phyloP scores from a whole-genome alignment of 1,140 invertebrate species.

The Zaprionus nigranus region DNA sequence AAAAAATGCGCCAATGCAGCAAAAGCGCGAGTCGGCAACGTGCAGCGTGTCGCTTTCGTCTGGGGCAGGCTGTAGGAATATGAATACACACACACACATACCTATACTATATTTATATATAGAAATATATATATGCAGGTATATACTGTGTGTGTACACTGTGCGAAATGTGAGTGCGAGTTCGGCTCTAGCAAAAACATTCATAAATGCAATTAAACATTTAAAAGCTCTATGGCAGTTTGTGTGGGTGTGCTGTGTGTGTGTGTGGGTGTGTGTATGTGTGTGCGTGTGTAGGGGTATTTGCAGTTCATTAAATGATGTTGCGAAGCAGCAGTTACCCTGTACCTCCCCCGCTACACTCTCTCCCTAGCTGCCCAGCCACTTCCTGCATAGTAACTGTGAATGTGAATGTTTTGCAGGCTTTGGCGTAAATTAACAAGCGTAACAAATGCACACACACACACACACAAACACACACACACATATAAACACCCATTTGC shows the following conservation, averaged over 20 bases:
- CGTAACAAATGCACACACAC: constrained; percentile 48
- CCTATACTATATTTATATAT: constrained; percentile 7
- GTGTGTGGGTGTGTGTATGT: constrained; percentile 1
- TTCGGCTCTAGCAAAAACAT: constrained; percentile 10
- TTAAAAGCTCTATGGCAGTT: constrained; percentile 27
- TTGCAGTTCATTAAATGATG: constrained; percentile 58
- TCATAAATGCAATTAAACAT: constrained; percentile 54
- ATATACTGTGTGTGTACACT: constrained; percentile 44
- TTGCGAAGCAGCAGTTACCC: constrained; percentile 22
- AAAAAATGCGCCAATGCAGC: constrained; percentile 80
- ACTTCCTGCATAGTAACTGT: constrained; percentile 40
- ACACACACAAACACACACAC: constrained; percentile 15
- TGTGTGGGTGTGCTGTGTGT: neutral
- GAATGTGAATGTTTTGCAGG: constrained; percentile 45
- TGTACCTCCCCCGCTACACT: neutral
- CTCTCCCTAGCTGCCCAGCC: neutral
- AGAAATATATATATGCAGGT: neutral
- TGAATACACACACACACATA: constrained; percentile 16
- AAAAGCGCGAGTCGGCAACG: constrained; percentile 43
- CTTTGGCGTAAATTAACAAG: constrained; percentile 73
- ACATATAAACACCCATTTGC: neutral
- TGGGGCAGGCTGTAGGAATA: constrained; percentile 29
- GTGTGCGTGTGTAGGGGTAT: constrained; percentile 26
- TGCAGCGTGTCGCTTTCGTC: constrained; percentile 21
- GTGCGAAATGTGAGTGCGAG: constrained; percentile 29